Percentiles rank a stretch among this genome's conserved stretches.
phyloP scores from a whole-genome alignment of 2,797 vertebrate species.

The Bucorvus abyssinicus region DNA sequence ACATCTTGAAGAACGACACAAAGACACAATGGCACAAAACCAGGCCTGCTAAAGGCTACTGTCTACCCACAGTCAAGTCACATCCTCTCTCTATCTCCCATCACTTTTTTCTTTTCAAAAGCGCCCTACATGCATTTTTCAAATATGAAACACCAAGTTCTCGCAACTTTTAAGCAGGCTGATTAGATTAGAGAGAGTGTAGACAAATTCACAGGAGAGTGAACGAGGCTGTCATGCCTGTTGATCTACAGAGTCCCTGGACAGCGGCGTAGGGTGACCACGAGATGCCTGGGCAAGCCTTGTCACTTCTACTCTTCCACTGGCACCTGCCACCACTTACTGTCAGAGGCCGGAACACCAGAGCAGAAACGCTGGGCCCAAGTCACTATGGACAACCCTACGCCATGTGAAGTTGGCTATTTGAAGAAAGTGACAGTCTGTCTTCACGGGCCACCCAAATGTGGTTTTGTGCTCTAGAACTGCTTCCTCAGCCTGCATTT shows the following conservation, averaged over 20 bases:
- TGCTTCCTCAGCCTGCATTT: neutral
- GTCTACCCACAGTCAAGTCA: neutral
- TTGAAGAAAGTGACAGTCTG: neutral
- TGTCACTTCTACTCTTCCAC: neutral
- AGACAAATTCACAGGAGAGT: neutral
- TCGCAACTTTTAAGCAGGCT: neutral
- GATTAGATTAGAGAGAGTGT: neutral
- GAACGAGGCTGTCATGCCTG: neutral
- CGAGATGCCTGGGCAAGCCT: neutral
- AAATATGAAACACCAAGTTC: neutral
- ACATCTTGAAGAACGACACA: fast-evolving
- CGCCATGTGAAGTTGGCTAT: neutral
- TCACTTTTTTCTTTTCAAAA: neutral
- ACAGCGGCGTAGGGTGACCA: neutral
- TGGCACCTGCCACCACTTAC: neutral
- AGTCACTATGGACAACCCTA: neutral
- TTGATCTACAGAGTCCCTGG: neutral
- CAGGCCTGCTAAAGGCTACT: neutral
- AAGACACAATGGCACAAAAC: fast-evolving
- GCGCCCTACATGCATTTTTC: neutral
- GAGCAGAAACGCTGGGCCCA: neutral
- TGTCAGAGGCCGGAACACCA: neutral
- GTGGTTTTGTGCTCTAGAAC: neutral
- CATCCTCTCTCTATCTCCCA: too few species aligned
- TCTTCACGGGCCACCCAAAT: neutral